Conservation (phyloP, 1,140 invertebrate genomes). For the Heterodera schachtii region DNA sequence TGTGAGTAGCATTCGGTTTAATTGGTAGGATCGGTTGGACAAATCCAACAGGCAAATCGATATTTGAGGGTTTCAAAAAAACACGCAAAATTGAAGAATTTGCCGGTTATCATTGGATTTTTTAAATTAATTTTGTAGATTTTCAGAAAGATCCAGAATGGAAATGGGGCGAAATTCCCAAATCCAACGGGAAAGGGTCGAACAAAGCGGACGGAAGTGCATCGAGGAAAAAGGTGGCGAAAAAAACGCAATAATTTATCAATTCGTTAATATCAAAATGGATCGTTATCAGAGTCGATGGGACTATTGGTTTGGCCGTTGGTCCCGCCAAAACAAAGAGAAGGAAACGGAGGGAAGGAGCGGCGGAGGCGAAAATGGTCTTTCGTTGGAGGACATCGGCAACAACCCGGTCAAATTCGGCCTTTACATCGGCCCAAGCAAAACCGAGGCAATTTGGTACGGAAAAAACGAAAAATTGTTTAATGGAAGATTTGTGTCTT, state of each 20-base stretch:
- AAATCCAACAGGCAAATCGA: no score
- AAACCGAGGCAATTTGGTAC: constrained; percentile 11
- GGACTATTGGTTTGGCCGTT: constrained; percentile 31
- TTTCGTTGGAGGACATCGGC: constrained; percentile 83
- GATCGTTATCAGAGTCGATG: constrained; percentile 20
- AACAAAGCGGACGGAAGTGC: constrained; percentile 15
- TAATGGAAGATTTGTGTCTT: background rate
- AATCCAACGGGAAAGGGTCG: constrained; percentile 52
- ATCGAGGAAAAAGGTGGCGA: constrained; percentile 22
- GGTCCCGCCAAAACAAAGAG: constrained; percentile 13
- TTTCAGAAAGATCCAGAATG: constrained; percentile 71
- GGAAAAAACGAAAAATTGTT: background rate
- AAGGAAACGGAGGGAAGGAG: constrained; percentile 19
- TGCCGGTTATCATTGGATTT: no score
- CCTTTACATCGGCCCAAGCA: constrained; percentile 53
- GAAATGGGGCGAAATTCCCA: constrained; percentile 94
- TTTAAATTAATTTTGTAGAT: no score
- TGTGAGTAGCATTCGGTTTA: constrained; percentile 13
- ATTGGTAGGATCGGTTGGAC: no score
- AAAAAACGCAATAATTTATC: background rate
- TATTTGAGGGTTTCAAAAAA: no score
- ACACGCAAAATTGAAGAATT: no score
- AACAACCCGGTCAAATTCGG: constrained; percentile 67
- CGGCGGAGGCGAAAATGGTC: constrained; percentile 69
- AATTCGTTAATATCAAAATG: no score